These are phyloP conservation scores for Rhinatrema bivittatum DNA, from an alignment of 2,797 vertebrate species.

Conservation along the genomic window DNA sequence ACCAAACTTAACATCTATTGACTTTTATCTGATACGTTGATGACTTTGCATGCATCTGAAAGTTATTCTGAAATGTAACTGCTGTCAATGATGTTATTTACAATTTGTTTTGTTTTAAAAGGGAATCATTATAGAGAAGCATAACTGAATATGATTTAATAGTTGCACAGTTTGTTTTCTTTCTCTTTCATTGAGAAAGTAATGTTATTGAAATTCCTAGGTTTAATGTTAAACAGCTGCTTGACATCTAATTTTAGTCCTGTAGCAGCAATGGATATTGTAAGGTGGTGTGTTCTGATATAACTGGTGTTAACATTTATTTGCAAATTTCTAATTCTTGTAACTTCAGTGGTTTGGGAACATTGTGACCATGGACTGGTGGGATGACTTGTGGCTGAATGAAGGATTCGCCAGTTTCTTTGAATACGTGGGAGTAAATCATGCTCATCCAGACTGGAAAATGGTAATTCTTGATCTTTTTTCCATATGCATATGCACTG, in stretches of 20 bases:
- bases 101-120: no score
- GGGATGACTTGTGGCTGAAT: conserved; percentile 96
- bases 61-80: no score
- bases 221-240: no score
- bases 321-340: conserved; percentile 15
- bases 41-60: no score
- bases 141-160: no score
- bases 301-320: neutral
- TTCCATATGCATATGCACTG: no score
- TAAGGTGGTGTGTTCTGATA: neutral
- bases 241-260: conserved; percentile 20
- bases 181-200: neutral
- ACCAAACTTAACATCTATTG: no score
- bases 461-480: conserved; percentile 68
- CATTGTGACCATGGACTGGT: conserved; percentile 97
- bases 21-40: no score
- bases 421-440: conserved; percentile 78
- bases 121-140: no score
- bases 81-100: no score
- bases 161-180: no score
- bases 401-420: conserved; percentile 97
- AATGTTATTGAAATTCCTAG: no score
- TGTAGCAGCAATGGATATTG: neutral
- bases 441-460: conserved; percentile 65
- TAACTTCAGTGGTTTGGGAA: conserved; percentile 92